phyloP scores from a whole-genome alignment of 1,140 invertebrate genomes.

The Ephestia elutella region DNA sequence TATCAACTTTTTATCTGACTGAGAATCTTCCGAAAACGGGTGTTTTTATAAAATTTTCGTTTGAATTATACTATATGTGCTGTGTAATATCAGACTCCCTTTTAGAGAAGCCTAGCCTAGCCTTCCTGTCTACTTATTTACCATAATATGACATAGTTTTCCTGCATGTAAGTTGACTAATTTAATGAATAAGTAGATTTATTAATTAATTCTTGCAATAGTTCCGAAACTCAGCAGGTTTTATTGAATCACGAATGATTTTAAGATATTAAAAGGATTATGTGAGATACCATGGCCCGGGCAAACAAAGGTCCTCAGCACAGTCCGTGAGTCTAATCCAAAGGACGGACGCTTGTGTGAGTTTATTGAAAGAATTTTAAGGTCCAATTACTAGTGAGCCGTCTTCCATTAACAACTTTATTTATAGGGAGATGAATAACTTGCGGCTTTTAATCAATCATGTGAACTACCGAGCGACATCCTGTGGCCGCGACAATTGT shows the following conservation, averaged over 20 bases:
- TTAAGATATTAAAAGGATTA: constrained; percentile 1
- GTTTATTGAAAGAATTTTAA: constrained; percentile 54
- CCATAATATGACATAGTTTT: too few relatives aligned
- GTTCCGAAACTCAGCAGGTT: too few relatives aligned
- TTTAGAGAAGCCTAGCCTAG: too few relatives aligned
- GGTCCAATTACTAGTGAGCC: constrained; percentile 56
- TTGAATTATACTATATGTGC: too few relatives aligned
- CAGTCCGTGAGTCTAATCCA: background rate
- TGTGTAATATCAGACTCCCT: too few relatives aligned
- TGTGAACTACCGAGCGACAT: constrained; percentile 38
- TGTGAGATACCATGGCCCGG: constrained; percentile 1
- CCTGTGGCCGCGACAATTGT: constrained; percentile 50
- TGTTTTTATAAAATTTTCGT: too few relatives aligned
- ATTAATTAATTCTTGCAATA: too few relatives aligned
- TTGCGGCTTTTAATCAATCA: constrained; percentile 69
- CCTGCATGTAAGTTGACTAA: too few relatives aligned
- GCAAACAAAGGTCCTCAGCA: constrained; percentile 2
- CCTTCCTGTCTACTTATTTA: too few relatives aligned
- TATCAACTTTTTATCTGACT: background rate
- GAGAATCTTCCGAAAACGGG: background rate
- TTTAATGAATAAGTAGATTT: too few relatives aligned
- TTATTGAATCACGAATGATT: background rate
- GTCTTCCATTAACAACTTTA: constrained; percentile 66
- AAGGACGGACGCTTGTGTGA: constrained; percentile 26
- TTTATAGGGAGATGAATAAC: constrained; percentile 66